Base-by-base conservation (phyloP, 2,888 invertebrate genomes). In the Tubulanus polymorphus region DNA sequence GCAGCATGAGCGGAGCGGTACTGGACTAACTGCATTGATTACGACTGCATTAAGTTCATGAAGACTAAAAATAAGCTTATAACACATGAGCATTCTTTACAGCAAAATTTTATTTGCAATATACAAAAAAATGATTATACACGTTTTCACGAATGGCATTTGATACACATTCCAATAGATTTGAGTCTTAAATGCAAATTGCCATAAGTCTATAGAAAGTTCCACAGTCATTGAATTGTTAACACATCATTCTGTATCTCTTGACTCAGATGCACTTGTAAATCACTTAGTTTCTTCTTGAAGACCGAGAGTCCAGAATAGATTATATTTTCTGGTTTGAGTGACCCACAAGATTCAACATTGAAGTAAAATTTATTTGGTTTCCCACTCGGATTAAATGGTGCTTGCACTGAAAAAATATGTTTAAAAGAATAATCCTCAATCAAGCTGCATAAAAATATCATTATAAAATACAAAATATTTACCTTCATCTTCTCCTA, bases 321-420 rank as follows among this genome's bases (percentile, higher is more conserved):
- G 0, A 99, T 93, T 70, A 99, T 96, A 75, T 92, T 96, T 79
- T 97, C 95, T 0, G 99, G 96, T 73, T 90, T 90, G 3, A 99
- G 81, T 0, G 95, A 88, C 2, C 99, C 99, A 15, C 91, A 87
- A 1, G 95, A 91, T 79, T 99, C 99, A 0, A 99, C 94, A 80
- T 95, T 96, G 74, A 88, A 93, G 80, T 86, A 99, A 80, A 93
- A 99, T 80, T 96, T 97, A 76, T 94, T 93, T 1, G 99, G 95
- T 75, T 93, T 95, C 1, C 91, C 90, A 76, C 91, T 89, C 86
- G 93, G 91, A 73, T 93, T 93, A 78, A 89, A 97, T 1, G 90
- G 88, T 0, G 92, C 97, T 82, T 99, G 92, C 81, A 83, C 88
- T 88, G 76, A 62, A 81, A 69, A 46, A 46, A 18, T 10, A 46